phyloP scores from a whole-genome alignment of 2,797 vertebrate genomes.

The Pangasius krempfi region DNA sequence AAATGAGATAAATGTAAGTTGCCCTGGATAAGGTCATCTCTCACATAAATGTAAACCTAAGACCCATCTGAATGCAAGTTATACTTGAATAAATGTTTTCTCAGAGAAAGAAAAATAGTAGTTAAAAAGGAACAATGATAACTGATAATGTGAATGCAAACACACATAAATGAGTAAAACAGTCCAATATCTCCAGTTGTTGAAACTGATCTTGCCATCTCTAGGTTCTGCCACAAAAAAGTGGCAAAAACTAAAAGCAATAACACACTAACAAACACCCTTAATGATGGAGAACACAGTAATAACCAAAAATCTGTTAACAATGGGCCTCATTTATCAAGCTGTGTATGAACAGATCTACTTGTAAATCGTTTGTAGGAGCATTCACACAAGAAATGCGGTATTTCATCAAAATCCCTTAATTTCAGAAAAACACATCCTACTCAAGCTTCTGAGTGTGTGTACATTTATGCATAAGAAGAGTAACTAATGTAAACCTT shows the following conservation, averaged over 20 bases:
- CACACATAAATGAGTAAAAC: neutral
- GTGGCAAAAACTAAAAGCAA: neutral
- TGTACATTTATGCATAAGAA: neutral
- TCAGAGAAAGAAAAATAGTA: neutral
- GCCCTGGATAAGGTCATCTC: no score
- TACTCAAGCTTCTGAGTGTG: neutral
- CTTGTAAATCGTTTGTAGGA: no score
- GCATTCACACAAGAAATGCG: neutral
- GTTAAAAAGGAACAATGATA: neutral
- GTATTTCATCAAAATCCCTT: neutral
- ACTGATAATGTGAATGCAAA: neutral
- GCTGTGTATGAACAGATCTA: neutral
- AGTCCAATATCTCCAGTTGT: neutral
- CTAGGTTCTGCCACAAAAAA: neutral
- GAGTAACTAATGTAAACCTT: neutral
- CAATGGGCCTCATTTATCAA: neutral
- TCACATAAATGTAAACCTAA: no score
- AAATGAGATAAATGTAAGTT: no score
- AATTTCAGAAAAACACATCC: neutral
- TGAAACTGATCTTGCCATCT: no score
- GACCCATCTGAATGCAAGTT: neutral
- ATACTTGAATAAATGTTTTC: neutral
- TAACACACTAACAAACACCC: neutral
- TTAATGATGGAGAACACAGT: neutral
- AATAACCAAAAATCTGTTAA: neutral